Percentiles rank a stretch among this genome's conserved stretches.
These are phyloP conservation scores for Magallana nippona DNA, from an alignment of 2,888 invertebrate genomes.

Conservation along the genomic window DNA sequence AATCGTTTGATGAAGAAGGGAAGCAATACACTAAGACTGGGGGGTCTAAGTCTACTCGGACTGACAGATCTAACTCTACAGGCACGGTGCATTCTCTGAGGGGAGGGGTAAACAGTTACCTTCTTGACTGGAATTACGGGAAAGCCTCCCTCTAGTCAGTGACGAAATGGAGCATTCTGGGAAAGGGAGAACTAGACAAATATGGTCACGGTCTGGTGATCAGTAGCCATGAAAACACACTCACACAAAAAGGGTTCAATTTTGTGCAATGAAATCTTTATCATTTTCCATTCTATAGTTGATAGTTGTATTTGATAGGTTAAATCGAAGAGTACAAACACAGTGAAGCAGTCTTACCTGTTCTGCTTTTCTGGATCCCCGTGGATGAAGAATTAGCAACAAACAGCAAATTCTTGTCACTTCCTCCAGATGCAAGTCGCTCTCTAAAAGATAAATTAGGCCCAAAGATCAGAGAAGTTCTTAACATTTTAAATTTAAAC, in stretches of 20 bases:
- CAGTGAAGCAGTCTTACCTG: conserved; percentile 53
- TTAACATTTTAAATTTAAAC: too few relatives aligned
- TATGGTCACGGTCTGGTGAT: conserved; percentile 33
- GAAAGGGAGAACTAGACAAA: conserved; percentile 33
- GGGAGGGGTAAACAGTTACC: background rate
- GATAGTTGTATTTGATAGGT: background rate
- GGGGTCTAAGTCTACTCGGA: background rate
- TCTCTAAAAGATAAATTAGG: conserved; percentile 56
- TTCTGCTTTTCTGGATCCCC: conserved; percentile 62
- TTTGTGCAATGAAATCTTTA: background rate
- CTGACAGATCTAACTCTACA: background rate
- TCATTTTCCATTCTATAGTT: background rate
- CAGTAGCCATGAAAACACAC: conserved; percentile 24
- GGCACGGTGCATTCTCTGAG: background rate
- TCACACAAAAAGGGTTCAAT: background rate
- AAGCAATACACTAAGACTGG: background rate
- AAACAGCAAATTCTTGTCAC: conserved; percentile 54
- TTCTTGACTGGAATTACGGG: conserved; percentile 25
- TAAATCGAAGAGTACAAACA: background rate
- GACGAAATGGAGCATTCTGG: conserved; percentile 27
- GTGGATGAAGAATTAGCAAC: conserved; percentile 58
- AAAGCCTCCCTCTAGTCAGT: conserved; percentile 33
- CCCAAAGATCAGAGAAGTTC: too few relatives aligned
- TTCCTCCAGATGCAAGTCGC: background rate
- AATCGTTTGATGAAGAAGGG: background rate